Percentiles rank a stretch among this genome's conserved stretches.
phyloP scores from a whole-genome alignment of 2,797 vertebrate genomes.

The Neopelma chrysocephalum region DNA sequence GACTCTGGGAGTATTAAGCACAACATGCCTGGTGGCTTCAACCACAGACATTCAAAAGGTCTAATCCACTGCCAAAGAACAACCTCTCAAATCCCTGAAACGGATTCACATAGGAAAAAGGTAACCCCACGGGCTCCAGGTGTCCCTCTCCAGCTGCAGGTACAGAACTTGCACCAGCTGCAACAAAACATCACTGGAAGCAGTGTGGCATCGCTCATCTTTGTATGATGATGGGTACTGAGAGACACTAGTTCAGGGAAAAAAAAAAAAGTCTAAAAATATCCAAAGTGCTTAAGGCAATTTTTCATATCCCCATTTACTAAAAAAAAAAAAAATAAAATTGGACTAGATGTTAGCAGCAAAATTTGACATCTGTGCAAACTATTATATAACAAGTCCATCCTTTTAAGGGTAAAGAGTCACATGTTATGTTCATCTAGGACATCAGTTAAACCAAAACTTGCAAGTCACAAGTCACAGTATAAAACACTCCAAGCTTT shows the following conservation, averaged over 20 bases:
- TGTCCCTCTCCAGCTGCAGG: neutral
- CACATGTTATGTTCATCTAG: neutral
- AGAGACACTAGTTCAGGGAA: conserved; percentile 9
- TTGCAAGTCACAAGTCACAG: conserved; percentile 9
- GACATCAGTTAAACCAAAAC: neutral
- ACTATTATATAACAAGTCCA: conserved; percentile 31
- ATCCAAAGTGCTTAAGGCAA: conserved; percentile 79
- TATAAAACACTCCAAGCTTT: neutral
- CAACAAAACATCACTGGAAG: neutral
- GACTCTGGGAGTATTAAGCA: neutral
- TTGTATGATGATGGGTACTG: neutral
- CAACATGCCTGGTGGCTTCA: neutral
- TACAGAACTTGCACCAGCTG: neutral
- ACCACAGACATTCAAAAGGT: neutral
- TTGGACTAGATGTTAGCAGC: conserved; percentile 62
- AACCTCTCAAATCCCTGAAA: neutral
- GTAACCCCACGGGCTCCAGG: neutral
- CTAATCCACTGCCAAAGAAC: neutral
- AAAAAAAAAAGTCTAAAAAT: neutral
- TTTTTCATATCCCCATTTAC: conserved; percentile 62
- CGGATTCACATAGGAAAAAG: neutral
- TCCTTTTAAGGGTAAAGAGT: neutral
- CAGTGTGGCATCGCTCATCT: neutral
- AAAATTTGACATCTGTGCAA: conserved; percentile 50
- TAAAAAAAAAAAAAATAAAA: neutral